These are phyloP conservation scores for Neodiprion lecontei DNA, from an alignment of 1,140 invertebrate species.

Conservation along the genomic window DNA sequence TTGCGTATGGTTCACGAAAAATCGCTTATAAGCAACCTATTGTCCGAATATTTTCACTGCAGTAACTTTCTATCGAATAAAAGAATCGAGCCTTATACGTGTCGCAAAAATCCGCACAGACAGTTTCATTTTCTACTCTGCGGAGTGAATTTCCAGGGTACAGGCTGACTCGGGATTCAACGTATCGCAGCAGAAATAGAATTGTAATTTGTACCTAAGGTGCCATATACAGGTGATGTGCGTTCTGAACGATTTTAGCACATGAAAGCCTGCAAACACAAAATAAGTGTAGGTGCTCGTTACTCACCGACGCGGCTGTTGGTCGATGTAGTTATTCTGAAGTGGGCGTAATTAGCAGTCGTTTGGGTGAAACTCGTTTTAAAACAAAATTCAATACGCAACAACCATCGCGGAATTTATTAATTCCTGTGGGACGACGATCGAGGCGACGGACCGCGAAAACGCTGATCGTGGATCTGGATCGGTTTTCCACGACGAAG, in stretches of 20 bases:
- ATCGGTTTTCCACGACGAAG: not conserved
- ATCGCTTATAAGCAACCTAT: too few relatives aligned
- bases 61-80: too few relatives aligned
- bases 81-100: too few relatives aligned
- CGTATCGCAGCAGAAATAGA: not conserved
- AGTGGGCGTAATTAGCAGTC: conserved; percentile 2
- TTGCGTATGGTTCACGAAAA: too few relatives aligned
- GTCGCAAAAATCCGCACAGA: too few relatives aligned
- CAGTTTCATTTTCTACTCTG: too few relatives aligned
- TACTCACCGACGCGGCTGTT: not conserved
- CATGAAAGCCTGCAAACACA: not conserved
- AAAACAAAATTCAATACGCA: not conserved
- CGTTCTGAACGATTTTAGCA: not conserved
- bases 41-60: too few relatives aligned
- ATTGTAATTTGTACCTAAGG: not conserved
- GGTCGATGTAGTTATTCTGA: not conserved
- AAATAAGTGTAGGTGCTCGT: too few relatives aligned
- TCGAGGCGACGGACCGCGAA: too few relatives aligned
- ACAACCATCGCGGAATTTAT: not conserved
- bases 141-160: too few relatives aligned
- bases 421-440: not conserved
- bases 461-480: not conserved
- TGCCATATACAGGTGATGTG: not conserved
- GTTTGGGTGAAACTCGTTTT: not conserved
- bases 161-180: too few relatives aligned